Percentiles rank a stretch among this genome's conserved stretches.
Evolutionary conservation across 2,797 vertebrate genomes (phyloP).

Genomic region (Poecilia picta): DNA sequence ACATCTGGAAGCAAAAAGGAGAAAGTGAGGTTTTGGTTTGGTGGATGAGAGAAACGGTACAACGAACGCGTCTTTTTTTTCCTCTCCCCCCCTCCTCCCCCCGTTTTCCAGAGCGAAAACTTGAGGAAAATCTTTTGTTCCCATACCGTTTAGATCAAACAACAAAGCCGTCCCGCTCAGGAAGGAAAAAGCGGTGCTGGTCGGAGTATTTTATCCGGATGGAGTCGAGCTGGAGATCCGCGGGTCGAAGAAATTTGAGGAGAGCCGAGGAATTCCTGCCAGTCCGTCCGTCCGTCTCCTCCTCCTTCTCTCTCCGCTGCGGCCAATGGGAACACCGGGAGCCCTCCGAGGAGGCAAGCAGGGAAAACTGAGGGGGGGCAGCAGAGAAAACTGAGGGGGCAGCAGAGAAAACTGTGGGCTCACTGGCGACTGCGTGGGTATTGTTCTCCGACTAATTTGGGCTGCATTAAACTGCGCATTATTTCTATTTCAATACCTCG

Average conservation of each 20-base stretch:
- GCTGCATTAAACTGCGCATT: background rate
- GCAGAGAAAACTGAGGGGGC: slow-evolving; percentile 27
- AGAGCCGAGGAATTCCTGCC: slow-evolving; percentile 79
- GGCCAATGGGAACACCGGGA: slow-evolving; percentile 71
- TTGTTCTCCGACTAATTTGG: background rate
- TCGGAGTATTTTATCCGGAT: slow-evolving; percentile 25
- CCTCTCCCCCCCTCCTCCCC: background rate
- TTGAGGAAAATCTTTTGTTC: slow-evolving; percentile 21
- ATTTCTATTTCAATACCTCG: background rate
- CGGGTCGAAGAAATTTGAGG: slow-evolving; percentile 76
- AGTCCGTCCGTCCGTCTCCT: slow-evolving; percentile 53
- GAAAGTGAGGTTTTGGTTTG: slow-evolving; percentile 40
- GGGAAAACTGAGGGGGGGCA: slow-evolving; percentile 6
- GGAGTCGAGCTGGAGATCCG: slow-evolving; percentile 57
- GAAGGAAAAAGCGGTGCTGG: slow-evolving; percentile 15
- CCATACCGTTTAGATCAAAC: slow-evolving; percentile 49
- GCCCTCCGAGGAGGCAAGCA: slow-evolving; percentile 42
- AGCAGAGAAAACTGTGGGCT: slow-evolving; percentile 1
- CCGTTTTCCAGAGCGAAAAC: slow-evolving; percentile 17
- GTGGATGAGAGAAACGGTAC: slow-evolving; percentile 1
- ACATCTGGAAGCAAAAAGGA: slow-evolving; percentile 75
- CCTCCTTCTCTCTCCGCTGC: slow-evolving; percentile 45
- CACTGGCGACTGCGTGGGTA: background rate
- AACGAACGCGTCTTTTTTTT: background rate
- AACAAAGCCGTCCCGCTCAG: slow-evolving; percentile 18